Conservation (phyloP, 53 echinoderm and acorn worm species). For the Holothuria scabra region DNA sequence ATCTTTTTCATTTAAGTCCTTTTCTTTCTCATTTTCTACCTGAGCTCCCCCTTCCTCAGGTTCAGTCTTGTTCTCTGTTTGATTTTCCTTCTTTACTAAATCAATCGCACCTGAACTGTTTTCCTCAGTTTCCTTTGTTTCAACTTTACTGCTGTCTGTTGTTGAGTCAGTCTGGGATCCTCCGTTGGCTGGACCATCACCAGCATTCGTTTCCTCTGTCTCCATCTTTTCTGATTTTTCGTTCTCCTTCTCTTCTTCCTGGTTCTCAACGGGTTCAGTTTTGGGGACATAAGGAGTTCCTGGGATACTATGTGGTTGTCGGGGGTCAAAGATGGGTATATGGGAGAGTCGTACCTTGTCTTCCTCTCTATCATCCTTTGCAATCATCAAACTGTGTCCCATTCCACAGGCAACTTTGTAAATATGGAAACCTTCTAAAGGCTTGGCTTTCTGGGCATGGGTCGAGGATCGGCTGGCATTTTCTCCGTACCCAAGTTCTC, state of each 20-base stretch:
- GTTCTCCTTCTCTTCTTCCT: constrained; percentile 50
- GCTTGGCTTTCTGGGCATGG: constrained; percentile 76
- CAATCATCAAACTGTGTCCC: constrained; percentile 87
- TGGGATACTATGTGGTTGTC: constrained; percentile 45
- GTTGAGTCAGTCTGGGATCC: too few relatives aligned
- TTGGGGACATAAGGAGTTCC: constrained; percentile 30
- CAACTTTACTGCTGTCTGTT: too few relatives aligned
- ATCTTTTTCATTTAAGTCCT: too few relatives aligned
- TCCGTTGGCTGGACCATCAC: too few relatives aligned
- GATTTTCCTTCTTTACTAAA: too few relatives aligned
- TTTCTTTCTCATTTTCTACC: not conserved
- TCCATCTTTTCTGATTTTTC: constrained; percentile 8
- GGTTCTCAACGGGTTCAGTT: not conserved
- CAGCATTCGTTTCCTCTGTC: too few relatives aligned
- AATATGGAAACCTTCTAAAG: constrained; percentile 72
- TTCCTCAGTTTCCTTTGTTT: too few relatives aligned
- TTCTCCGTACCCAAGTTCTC: constrained; percentile 95
- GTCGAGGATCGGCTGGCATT: constrained; percentile 82
- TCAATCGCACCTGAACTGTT: too few relatives aligned
- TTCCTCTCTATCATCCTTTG: constrained; percentile 73
- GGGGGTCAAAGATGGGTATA: constrained; percentile 77
- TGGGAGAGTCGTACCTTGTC: constrained; percentile 69
- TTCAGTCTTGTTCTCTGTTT: too few relatives aligned
- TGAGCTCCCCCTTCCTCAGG: too few relatives aligned
- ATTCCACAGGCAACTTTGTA: constrained; percentile 79